phyloP scores from a whole-genome alignment of 1,140 invertebrate genomes.

The Tetramorium simillimum region DNA sequence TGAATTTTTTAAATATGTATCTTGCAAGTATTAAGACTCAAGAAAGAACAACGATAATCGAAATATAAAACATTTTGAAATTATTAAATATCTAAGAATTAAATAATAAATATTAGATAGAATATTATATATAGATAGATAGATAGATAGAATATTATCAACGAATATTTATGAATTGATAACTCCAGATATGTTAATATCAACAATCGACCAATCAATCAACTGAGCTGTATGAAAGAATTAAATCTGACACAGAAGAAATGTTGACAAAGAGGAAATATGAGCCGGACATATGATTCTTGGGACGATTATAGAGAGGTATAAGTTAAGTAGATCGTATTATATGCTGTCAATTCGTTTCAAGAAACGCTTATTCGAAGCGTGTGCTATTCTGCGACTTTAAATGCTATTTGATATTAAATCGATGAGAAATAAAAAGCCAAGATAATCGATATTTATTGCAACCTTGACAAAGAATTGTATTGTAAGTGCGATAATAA shows the following conservation, averaged over 20 bases:
- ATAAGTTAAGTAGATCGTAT: not conserved
- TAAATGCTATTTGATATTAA: not conserved
- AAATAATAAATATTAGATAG: slow-evolving; percentile 16
- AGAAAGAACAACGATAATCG: not conserved
- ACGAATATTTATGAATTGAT: not conserved
- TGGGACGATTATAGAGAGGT: slow-evolving; percentile 2
- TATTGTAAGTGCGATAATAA: not conserved
- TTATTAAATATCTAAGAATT: not conserved
- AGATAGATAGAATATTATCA: too few species aligned
- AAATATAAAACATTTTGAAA: not conserved
- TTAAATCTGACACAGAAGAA: slow-evolving; percentile 1
- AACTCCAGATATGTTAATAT: not conserved
- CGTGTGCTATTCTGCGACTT: not conserved
- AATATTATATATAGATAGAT: too few species aligned
- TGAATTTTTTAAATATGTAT: not conserved
- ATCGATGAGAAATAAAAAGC: not conserved
- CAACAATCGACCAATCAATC: not conserved
- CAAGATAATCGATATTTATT: not conserved
- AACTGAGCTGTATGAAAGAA: not conserved
- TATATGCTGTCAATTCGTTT: not conserved
- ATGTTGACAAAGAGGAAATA: not conserved
- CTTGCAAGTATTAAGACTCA: not conserved
- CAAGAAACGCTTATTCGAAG: not conserved
- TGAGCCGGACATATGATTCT: slow-evolving; percentile 24
- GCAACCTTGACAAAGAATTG: not conserved